Percentiles rank a stretch among this genome's conserved stretches.
phyloP scores from a whole-genome alignment of 2,888 invertebrate genomes.

The Drosophila leonis region DNA sequence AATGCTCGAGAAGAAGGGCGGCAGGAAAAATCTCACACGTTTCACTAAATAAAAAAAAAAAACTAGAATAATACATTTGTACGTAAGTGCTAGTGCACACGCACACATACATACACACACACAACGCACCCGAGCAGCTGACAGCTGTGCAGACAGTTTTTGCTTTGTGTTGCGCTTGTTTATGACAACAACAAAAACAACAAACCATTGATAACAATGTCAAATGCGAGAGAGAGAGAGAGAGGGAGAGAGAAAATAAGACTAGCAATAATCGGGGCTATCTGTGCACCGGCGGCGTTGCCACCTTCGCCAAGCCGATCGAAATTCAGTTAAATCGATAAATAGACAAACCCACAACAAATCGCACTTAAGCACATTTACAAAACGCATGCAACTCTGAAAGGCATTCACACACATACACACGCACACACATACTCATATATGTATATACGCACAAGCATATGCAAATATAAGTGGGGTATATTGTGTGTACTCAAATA shows the following conservation, averaged over 20 bases:
- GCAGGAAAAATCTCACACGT: constrained; percentile 51
- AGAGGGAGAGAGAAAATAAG: constrained; percentile 1
- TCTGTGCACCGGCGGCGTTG: constrained; percentile 38
- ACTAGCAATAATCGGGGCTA: constrained; percentile 24
- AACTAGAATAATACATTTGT: constrained; percentile 19
- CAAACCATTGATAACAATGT: constrained; percentile 70
- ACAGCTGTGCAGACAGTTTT: constrained; percentile 69
- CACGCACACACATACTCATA: constrained; percentile 7
- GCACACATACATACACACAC: constrained; percentile 17
- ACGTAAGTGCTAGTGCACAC: constrained; percentile 24
- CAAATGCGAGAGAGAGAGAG: constrained; percentile 29
- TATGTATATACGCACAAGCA: constrained; percentile 7
- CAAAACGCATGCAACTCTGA: constrained; percentile 21
- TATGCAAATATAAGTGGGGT: constrained; percentile 27
- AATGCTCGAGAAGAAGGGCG: constrained; percentile 59
- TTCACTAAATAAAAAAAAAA: constrained; percentile 17
- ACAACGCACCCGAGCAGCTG: constrained; percentile 60
- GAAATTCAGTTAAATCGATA: constrained; percentile 51
- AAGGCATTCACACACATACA: background rate
- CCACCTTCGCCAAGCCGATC: constrained; percentile 47
- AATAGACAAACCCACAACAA: constrained; percentile 37
- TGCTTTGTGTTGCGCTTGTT: constrained; percentile 64
- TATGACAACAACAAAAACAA: constrained; percentile 28
- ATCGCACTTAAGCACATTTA: constrained; percentile 32
- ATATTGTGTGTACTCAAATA: constrained; percentile 35